Percentiles rank a stretch among this genome's conserved stretches.
phyloP scores from a whole-genome alignment of 2,113 vertebrate genomes.

The Nettapus auritus region DNA sequence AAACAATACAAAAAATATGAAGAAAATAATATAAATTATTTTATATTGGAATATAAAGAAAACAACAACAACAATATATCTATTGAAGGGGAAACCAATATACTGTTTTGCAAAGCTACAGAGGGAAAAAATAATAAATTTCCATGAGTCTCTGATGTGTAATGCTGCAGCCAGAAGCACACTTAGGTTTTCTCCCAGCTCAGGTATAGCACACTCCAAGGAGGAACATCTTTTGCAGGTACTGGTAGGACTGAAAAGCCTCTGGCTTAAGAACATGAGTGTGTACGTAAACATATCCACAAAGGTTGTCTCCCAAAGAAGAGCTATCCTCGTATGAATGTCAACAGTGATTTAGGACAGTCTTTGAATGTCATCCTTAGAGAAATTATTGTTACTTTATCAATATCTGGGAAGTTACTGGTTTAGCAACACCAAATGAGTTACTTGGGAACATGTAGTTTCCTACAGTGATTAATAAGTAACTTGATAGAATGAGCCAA shows the following conservation, averaged over 20 bases:
- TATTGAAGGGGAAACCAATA: not conserved
- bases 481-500: not conserved
- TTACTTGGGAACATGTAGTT: not conserved
- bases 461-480: not conserved
- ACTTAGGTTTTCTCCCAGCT: not conserved
- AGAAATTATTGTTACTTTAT: not conserved
- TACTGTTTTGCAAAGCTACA: not conserved
- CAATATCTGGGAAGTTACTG: not conserved
- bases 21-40: too few relatives aligned
- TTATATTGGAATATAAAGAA: not conserved
- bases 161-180: not conserved
- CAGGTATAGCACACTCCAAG: not conserved
- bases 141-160: not conserved
- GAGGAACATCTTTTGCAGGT: not conserved
- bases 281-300: not conserved
- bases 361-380: accelerated
- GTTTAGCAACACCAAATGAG: not conserved
- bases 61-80: not conserved
- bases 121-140: not conserved
- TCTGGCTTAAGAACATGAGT: not conserved
- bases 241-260: not conserved
- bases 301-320: not conserved
- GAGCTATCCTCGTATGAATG: not conserved
- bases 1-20: too few relatives aligned
- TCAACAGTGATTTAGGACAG: not conserved